phyloP scores from a whole-genome alignment of 2,113 vertebrate species.

The Caranx ignobilis region DNA sequence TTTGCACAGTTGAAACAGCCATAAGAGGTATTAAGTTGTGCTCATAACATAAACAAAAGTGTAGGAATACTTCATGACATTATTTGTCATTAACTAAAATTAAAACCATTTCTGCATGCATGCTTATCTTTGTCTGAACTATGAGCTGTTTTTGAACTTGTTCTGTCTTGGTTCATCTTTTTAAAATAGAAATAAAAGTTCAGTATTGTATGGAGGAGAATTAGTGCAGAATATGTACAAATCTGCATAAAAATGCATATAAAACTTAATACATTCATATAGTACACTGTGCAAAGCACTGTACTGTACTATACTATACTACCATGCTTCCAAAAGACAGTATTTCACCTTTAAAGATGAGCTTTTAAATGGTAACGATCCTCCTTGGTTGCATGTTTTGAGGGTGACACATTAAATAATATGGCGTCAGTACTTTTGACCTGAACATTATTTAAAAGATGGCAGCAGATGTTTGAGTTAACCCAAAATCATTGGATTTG shows the following conservation, averaged over 20 bases:
- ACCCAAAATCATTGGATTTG: too few relatives aligned
- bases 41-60: not conserved
- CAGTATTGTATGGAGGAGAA: too few relatives aligned
- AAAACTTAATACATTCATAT: not conserved
- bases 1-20: not conserved
- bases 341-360: not conserved
- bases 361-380: not conserved
- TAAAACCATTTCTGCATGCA: not conserved
- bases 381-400: not conserved
- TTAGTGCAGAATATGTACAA: too few relatives aligned
- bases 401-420: not conserved
- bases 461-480: not conserved
- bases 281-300: not conserved
- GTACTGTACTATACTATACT: not conserved
- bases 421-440: not conserved
- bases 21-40: not conserved
- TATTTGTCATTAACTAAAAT: too few relatives aligned
- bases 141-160: not conserved
- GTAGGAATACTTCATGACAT: too few relatives aligned
- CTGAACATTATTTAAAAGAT: not conserved
- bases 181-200: not conserved
- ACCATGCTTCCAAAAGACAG: not conserved
- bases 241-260: not conserved
- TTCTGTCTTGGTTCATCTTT: not conserved
- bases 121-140: not conserved